phyloP scores from a whole-genome alignment of 2,113 vertebrate genomes.

The Alethe diademata region DNA sequence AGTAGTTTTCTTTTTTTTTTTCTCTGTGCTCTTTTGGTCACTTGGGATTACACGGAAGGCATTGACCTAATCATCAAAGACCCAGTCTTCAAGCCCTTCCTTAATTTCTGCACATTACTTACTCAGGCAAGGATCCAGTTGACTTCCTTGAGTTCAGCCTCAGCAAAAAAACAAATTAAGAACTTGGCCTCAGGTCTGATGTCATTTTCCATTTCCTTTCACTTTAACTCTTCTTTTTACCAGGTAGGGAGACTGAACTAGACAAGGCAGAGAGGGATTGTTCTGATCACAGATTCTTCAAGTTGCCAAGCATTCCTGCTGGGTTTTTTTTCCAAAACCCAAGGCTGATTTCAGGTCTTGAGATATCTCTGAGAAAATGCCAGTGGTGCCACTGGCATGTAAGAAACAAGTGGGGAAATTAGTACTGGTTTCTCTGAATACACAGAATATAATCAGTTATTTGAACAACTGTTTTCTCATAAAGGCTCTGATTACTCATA shows the following conservation, averaged over 20 bases:
- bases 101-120: constrained; percentile 40
- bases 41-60: background rate
- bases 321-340: background rate
- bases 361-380: background rate
- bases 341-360: background rate
- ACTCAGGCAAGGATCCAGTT: constrained; percentile 27
- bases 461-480: background rate
- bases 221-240: constrained; percentile 23
- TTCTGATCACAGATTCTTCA: background rate
- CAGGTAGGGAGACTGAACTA: background rate
- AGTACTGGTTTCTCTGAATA: background rate
- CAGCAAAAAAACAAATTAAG: background rate
- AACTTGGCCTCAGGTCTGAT: constrained; percentile 5
- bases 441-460: background rate
- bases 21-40: background rate
- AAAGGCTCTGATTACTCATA: background rate
- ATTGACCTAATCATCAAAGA: constrained; percentile 34
- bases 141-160: constrained; percentile 13
- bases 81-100: constrained; percentile 6
- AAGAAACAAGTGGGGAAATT: background rate
- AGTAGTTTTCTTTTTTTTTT: background rate
- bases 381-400: too few species aligned
- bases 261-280: background rate
- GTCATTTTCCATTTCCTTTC: constrained; percentile 9
- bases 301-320: background rate